Base-by-base conservation (phyloP, 2,113 vertebrate genomes). In the Nanorana parkeri region DNA sequence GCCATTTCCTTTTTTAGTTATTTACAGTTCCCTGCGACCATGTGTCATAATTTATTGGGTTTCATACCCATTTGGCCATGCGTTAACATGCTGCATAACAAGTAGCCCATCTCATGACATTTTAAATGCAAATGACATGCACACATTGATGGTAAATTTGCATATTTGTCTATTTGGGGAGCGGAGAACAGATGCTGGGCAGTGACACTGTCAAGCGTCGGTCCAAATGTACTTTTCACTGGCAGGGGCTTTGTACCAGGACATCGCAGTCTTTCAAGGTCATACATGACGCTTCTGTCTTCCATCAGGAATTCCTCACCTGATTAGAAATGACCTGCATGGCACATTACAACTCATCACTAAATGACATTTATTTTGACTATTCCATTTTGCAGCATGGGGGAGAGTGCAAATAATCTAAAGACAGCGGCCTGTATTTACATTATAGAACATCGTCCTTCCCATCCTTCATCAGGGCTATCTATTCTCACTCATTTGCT, bases 281-380 rank as follows among this genome's bases (percentile, higher is more conserved):
- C 63, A 74, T 17, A 24, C 29, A 24, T 74, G 52, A 65, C 61
- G 24, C 15, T 8, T n/a, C 80, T 81, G 80, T 24, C 26, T 72
- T 75, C 68, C 32, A 10, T 81, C 80, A 81, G 66, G 67, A 74
- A 56, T 54, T 81, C 80, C 28, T 74, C 80, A 67, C 80, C 80
- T 81, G 80, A 81, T 81, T 81, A 81, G 80, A 66, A 65, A 4
- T 73, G 79, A 73, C 68, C 79, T 61, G 32, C 28, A 51, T 17
- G 24, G 24, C 20, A 26, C 10, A 81, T 63, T 81, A 73, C 58
- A 65, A 65, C 79, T 81, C 79, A 73, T 81, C 68, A 73, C 79
- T 63, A 54, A 51, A 72, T 63, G 75, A 65, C 29, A 65, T 52
- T 23, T 63, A 63, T 65, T 77, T 65, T 55, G 23, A 77, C 23